phyloP scores from a whole-genome alignment of 2,113 vertebrate genomes.

The Capreolus pygargus region DNA sequence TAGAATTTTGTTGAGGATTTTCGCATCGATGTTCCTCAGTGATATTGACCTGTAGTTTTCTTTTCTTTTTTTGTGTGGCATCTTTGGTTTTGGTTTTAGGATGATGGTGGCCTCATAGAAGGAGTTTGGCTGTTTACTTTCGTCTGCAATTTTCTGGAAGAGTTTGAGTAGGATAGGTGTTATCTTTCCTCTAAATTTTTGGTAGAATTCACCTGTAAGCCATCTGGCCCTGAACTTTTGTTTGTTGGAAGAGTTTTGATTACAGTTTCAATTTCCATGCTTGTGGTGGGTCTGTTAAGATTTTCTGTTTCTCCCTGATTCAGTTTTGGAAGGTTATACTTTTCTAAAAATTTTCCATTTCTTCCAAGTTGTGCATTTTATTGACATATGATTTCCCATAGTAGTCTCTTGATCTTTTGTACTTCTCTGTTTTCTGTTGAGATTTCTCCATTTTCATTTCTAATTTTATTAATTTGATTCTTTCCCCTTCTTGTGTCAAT shows the following conservation, averaged over 20 bases:
- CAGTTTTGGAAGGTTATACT: neutral
- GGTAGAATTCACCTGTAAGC: neutral
- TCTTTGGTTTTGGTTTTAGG: neutral
- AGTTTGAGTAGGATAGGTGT: neutral
- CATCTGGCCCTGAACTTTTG: neutral
- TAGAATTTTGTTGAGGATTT: neutral
- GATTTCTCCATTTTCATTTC: neutral
- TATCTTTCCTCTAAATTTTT: neutral
- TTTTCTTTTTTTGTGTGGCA: neutral
- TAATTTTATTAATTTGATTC: neutral
- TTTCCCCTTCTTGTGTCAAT: neutral
- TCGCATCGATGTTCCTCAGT: neutral
- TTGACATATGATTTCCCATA: neutral
- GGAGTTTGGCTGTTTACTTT: neutral
- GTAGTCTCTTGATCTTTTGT: neutral
- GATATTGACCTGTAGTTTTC: neutral
- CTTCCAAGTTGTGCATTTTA: neutral
- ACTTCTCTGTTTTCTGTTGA: neutral
- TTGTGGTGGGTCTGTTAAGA: neutral
- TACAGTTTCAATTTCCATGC: neutral
- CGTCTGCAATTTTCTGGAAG: neutral
- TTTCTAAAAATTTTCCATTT: neutral
- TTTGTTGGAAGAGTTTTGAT: neutral
- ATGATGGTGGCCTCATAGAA: neutral
- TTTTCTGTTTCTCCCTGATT: neutral